Evolutionary conservation across 2,888 invertebrate species (phyloP), one percentile per base, ranked within the genome.

Genomic region (Sclerodermus sp.): DNA sequence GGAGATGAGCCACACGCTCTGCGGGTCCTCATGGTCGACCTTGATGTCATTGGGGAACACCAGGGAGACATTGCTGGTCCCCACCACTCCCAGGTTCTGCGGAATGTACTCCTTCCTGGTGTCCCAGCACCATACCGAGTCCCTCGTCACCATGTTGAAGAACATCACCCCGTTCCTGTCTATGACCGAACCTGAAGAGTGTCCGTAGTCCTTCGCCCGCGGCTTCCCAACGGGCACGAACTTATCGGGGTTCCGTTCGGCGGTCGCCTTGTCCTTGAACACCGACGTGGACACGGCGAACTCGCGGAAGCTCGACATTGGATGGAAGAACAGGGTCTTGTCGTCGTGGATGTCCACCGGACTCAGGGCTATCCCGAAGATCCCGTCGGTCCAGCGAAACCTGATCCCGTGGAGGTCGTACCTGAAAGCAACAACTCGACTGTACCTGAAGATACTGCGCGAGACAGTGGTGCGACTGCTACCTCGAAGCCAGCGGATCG

Each of bases 41-140:
- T 88, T 88, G 38, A 92, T 76, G 69, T 92, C 92, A 66, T 92
- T 92, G 0, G 92, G 91, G 70, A 91, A 92, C 13, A 90, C 80
- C 54, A 92, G 78, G 0, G 87, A 85, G 9, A 83, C 82, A 1
- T 82, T 76, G 74, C 86, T 85, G 32, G 79, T 76, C 0, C 87
- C 88, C 1, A 89, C 81, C 1, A 87, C 76, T 0, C 85, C 88
- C 15, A 85, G 77, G 61, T 86, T 87, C 8, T 79, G 79, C 29
- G 83, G 82, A 36, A 79, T 81, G 67, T 90, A 90, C 0, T 87
- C 84, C 62, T 89, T 89, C 0, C 81, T 81, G 0, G 86, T 86
- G 64, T 92, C 87, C 92, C 92, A 92, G 67, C 92, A 92, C 38
- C 87, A 90, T 0, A 93, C 79, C 13, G 87, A 85, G 67, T 91